Evolutionary conservation across 2,113 vertebrate species (phyloP).

Genomic region (Arvicanthis niloticus): DNA sequence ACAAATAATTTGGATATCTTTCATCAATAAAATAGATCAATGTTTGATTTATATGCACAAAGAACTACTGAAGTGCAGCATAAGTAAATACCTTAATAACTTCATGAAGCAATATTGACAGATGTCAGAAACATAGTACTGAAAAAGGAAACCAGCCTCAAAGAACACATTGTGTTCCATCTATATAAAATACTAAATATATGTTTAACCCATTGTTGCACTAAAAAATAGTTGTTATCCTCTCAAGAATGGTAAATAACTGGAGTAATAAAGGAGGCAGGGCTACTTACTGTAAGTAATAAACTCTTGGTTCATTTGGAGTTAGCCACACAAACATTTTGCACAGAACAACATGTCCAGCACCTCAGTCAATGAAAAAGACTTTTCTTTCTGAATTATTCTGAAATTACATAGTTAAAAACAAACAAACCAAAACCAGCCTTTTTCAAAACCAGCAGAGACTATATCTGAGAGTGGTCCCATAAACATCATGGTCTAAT

Average conservation of each 20-base stretch:
- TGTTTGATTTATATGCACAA: background rate
- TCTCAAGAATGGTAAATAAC: background rate
- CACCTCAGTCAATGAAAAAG: background rate
- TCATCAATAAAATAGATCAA: background rate
- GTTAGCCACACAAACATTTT: background rate
- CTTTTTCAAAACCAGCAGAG: background rate
- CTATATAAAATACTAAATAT: background rate
- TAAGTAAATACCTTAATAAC: background rate
- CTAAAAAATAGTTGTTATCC: background rate
- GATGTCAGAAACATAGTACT: background rate
- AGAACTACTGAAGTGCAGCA: too few relatives aligned
- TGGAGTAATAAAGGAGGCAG: background rate
- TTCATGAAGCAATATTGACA: background rate
- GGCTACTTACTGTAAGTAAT: background rate
- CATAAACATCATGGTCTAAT: background rate
- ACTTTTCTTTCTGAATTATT: background rate
- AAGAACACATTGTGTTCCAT: background rate
- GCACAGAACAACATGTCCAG: background rate
- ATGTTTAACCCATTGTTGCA: background rate
- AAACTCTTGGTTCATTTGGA: background rate
- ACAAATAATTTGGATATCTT: background rate
- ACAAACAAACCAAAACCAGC: background rate
- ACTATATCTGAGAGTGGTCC: background rate
- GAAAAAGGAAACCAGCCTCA: background rate
- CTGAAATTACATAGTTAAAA: background rate